Base-by-base conservation (phyloP, 2,888 invertebrate genomes). In the Miltochrista miniata region DNA sequence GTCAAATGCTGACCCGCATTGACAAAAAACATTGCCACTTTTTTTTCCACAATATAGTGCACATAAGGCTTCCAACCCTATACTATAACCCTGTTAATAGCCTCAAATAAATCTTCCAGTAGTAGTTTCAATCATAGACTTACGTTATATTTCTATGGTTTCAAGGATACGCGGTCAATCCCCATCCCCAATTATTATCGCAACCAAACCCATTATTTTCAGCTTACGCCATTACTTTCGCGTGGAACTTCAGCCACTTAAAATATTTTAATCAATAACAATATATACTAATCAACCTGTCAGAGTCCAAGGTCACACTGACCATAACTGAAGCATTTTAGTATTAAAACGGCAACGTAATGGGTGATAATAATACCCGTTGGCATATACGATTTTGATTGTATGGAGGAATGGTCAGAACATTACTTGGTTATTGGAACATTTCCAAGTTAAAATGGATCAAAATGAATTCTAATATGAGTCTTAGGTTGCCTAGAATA, bases 241-340 rank as follows among this genome's bases (percentile, higher is more conserved):
- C 54, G 43, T 61, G 49, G 44, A 47, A 65, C 54, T 55, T 41
- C 53, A 46, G 48, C 48, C 53, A 59, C 56, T 60, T 61, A 51
- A 59, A 62, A 56, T 55, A 60, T 58, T 63, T 58, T 61, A 59
- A 60, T 58, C 63, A 61, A 65, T 61, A 54, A 39, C 56, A 55
- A 68, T 58, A 54, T 54, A 55, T 59, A 65, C 47, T 60, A 57
- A 58, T 65, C 59, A 57, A 51, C 48, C 51, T 57, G 56, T 59
- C 66, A 45, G 56, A 65, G 43, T 5, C 34, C 60, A 66, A 68
- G 68, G 68, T 64, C 55, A 12, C 42, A 55, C 52, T 7, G 42
- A 38, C 55, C 52, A 54, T 59, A 68, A 36, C 54, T 12, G 39
- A 45, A 45, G 56, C 37, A 37, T 52, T 57, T 60, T 61, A 55